A percentile compares a stretch with the other conserved stretches of the same genome.
Evolutionary conservation across 2,797 vertebrate species (phyloP).

Genomic region (Chiroxiphia lanceolata): DNA sequence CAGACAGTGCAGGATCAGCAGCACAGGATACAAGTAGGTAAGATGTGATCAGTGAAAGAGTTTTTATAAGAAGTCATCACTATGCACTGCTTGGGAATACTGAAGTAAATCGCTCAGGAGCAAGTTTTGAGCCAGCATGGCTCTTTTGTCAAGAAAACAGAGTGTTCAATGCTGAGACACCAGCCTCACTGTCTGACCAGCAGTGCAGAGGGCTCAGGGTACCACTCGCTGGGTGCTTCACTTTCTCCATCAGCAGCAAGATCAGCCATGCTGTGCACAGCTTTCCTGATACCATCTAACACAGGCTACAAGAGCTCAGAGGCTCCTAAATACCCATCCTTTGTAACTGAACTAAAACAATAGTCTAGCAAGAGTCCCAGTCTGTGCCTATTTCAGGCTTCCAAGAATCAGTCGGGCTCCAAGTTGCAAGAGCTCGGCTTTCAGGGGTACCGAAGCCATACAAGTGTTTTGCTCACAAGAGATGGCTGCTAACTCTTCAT

Average conservation of each 20-base stretch:
- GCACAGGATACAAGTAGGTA: background rate
- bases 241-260: background rate
- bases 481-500: conserved; percentile 25
- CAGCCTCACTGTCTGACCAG: background rate
- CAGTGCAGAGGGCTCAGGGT: background rate
- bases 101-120: background rate
- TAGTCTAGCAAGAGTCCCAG: background rate
- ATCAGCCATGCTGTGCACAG: background rate
- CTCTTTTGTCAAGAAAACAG: background rate
- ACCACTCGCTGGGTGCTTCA: background rate
- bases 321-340: background rate
- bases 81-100: background rate
- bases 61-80: background rate
- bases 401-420: conserved; percentile 5
- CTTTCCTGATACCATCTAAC: background rate
- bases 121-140: background rate
- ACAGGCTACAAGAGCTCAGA: background rate
- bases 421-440: background rate
- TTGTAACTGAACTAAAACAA: background rate
- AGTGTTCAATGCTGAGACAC: background rate
- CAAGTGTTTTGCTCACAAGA: background rate
- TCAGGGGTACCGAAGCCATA: background rate
- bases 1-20: background rate
- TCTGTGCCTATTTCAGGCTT: background rate
- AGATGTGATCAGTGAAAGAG: background rate